Conservation (phyloP, 2,888 invertebrate species). For the Calephelis perditalis region DNA sequence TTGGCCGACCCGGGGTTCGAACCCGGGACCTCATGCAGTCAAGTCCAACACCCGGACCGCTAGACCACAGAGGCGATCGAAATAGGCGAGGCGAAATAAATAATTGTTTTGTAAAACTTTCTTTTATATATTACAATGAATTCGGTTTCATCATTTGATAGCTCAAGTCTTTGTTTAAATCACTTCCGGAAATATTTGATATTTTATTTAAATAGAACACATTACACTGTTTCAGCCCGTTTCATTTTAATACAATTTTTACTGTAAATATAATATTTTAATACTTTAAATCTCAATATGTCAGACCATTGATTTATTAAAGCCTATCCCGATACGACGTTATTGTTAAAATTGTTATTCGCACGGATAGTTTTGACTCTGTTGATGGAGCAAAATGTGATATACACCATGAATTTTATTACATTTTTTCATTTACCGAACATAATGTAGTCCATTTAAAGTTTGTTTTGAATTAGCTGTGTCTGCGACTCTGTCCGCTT, state of each 20-base stretch:
- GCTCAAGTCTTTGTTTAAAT: neutral
- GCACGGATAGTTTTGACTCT: neutral
- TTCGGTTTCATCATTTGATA: no score
- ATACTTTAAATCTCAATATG: neutral
- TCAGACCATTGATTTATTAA: constrained; percentile 2
- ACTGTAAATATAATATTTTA: constrained; percentile 3
- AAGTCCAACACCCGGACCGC: no score
- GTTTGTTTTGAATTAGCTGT: neutral
- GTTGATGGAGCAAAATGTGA: constrained; percentile 6
- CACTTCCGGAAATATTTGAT: neutral
- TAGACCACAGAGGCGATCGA: no score
- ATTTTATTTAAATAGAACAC: neutral
- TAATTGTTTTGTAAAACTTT: no score
- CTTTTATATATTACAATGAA: no score
- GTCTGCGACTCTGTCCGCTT: neutral
- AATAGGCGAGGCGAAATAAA: no score
- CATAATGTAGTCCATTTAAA: neutral
- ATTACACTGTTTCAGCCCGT: no score
- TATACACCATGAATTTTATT: neutral
- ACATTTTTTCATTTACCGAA: neutral
- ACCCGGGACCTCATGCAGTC: no score
- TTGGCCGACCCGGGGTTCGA: no score
- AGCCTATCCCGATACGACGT: neutral
- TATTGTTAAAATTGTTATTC: neutral
- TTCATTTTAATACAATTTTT: no score